Conservation (phyloP, 92 coral and sea anemone genomes). For the Chrysogorgia sp. region DNA sequence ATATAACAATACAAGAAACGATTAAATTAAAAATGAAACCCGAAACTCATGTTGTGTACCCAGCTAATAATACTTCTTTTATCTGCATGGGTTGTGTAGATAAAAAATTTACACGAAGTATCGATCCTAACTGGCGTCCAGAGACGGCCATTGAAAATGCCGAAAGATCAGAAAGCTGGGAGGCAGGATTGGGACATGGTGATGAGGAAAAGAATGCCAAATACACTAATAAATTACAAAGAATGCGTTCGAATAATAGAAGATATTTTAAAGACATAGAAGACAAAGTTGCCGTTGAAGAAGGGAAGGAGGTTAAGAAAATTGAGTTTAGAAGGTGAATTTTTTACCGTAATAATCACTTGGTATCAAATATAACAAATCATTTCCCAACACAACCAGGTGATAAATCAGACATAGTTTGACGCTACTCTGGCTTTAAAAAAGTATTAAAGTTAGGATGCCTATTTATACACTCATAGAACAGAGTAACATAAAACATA, state of each 20-base stretch:
- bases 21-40: neutral
- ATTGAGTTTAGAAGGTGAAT: conserved; percentile 78
- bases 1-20: neutral
- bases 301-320: conserved; percentile 66
- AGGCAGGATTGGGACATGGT: conserved; percentile 90
- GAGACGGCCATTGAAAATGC: conserved; percentile 53
- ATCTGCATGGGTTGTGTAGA: conserved; percentile 50
- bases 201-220: conserved; percentile 68
- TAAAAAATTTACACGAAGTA: conserved; percentile 72
- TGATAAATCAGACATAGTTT: too few relatives aligned
- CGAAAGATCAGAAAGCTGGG: conserved; percentile 79
- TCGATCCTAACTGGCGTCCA: conserved; percentile 87
- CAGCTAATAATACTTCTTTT: neutral
- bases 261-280: conserved; percentile 76
- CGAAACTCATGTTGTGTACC: neutral
- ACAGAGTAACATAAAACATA: too few relatives aligned
- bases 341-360: neutral
- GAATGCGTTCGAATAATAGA: conserved; percentile 72
- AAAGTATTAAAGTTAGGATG: too few relatives aligned
- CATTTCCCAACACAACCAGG: too few relatives aligned
- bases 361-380: too few relatives aligned
- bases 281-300: conserved; percentile 69
- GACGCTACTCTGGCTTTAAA: too few relatives aligned
- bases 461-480: too few relatives aligned
- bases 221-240: conserved; percentile 65